These are phyloP conservation scores for Sebastes minor DNA, from an alignment of 2,797 vertebrate species.

Conservation along the genomic window DNA sequence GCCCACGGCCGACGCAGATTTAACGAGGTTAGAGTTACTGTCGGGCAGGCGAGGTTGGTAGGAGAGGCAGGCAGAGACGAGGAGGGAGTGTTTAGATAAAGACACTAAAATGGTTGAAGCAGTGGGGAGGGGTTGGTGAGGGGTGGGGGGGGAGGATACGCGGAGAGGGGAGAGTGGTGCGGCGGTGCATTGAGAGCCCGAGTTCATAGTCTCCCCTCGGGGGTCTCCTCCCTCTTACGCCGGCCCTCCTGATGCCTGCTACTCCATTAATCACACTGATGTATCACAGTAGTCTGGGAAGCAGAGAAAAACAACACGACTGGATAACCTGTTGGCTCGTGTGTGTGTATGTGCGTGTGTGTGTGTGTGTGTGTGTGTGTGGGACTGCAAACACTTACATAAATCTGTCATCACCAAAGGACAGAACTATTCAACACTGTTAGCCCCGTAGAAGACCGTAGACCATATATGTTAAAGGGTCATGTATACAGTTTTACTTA, in stretches of 20 bases:
- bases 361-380: constrained; percentile 6
- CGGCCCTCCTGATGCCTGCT: constrained; percentile 56
- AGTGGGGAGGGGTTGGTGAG: constrained; percentile 1
- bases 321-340: constrained; percentile 62
- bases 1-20: constrained; percentile 39
- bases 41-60: neutral
- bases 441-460: neutral
- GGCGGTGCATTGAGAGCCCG: constrained; percentile 32
- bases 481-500: neutral
- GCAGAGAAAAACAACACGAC: constrained; percentile 65
- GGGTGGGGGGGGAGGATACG: neutral
- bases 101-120: constrained; percentile 42
- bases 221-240: constrained; percentile 56
- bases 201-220: constrained; percentile 53
- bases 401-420: constrained; percentile 15
- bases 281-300: constrained; percentile 56
- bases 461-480: neutral
- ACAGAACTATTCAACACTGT: neutral
- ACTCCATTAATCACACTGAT: constrained; percentile 80
- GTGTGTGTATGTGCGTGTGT: neutral
- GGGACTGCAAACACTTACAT: constrained; percentile 4
- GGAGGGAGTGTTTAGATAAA: constrained; percentile 46
- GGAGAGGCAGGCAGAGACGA: neutral
- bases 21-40: constrained; percentile 69
- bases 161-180: constrained; percentile 10